A percentile compares a stretch with the other conserved stretches of the same genome.
Conservation (phyloP, 2,888 invertebrate genomes). For the Cyaniris semiargus region DNA sequence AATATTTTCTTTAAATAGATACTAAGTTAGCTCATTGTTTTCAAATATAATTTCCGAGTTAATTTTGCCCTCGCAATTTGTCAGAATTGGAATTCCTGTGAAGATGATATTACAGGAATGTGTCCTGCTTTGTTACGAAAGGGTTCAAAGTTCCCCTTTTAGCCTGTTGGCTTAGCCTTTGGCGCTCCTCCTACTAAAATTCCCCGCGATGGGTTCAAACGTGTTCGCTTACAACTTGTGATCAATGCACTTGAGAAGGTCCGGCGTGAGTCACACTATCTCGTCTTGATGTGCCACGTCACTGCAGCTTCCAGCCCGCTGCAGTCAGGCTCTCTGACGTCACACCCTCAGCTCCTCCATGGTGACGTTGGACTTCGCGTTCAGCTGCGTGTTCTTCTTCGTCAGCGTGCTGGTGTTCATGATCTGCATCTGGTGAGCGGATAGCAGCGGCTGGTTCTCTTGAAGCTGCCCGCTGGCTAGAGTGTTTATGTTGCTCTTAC, state of each 20-base stretch:
- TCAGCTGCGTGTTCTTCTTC: slow-evolving; percentile 86
- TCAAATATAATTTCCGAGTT: not conserved
- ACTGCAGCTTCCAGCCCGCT: slow-evolving; percentile 78
- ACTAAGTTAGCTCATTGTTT: not conserved
- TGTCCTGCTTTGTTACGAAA: not conserved
- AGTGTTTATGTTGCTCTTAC: slow-evolving; percentile 81
- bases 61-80: not conserved
- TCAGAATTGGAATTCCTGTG: not conserved
- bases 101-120: slow-evolving; percentile 3
- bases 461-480: slow-evolving; percentile 81
- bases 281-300: slow-evolving; percentile 75
- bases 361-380: slow-evolving; percentile 80
- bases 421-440: slow-evolving; percentile 88
- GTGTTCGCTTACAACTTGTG: slow-evolving; percentile 62
- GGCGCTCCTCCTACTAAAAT: not conserved
- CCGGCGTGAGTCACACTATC: slow-evolving; percentile 78
- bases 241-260: slow-evolving; percentile 75
- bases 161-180: not conserved
- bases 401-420: slow-evolving; percentile 88
- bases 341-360: slow-evolving; percentile 94
- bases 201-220: slow-evolving; percentile 1
- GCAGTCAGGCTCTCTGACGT: slow-evolving; percentile 83
- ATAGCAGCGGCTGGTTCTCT: slow-evolving; percentile 85
- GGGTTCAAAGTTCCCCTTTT: not conserved
- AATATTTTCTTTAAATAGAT: not conserved